Percentiles rank a stretch among this genome's conserved stretches.
These are phyloP conservation scores for Verasper variegatus DNA, from an alignment of 2,113 vertebrate species.

Conservation along the genomic window DNA sequence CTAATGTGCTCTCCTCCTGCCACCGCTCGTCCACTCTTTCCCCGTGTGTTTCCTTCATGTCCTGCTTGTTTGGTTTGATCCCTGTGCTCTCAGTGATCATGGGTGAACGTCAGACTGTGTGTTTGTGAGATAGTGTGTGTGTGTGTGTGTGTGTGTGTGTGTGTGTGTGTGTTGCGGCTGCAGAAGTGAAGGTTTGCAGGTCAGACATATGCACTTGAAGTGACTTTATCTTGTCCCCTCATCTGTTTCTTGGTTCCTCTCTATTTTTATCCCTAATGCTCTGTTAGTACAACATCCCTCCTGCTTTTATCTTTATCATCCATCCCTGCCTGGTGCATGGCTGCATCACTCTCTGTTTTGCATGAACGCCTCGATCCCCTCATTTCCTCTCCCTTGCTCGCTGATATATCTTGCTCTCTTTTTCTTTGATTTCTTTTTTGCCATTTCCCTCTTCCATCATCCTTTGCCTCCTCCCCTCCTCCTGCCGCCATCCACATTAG, in stretches of 20 bases:
- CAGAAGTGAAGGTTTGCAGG: constrained; percentile 14
- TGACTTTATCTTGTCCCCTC: constrained; percentile 3
- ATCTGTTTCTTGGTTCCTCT: background rate
- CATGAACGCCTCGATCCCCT: background rate
- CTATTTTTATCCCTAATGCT: background rate
- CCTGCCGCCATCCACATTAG: constrained; percentile 32
- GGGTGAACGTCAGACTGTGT: background rate
- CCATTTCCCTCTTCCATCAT: constrained; percentile 10
- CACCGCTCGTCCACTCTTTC: constrained; percentile 24
- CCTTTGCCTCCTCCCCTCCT: background rate
- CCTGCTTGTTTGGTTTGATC: constrained; percentile 17
- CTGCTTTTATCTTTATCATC: constrained; percentile 14
- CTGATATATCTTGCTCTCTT: background rate
- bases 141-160: background rate
- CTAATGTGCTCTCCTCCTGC: constrained; percentile 18
- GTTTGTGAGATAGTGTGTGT: background rate
- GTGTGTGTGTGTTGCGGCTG: background rate
- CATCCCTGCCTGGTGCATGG: background rate
- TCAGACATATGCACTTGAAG: background rate
- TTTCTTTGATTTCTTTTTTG: constrained; percentile 29
- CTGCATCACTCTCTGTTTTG: background rate
- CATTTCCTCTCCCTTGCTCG: background rate
- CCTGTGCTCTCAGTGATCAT: constrained; percentile 4
- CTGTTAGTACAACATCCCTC: background rate
- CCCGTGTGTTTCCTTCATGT: constrained; percentile 18